Evolutionary conservation across 2,888 invertebrate species (phyloP).

Genomic region (Emesis furor): DNA sequence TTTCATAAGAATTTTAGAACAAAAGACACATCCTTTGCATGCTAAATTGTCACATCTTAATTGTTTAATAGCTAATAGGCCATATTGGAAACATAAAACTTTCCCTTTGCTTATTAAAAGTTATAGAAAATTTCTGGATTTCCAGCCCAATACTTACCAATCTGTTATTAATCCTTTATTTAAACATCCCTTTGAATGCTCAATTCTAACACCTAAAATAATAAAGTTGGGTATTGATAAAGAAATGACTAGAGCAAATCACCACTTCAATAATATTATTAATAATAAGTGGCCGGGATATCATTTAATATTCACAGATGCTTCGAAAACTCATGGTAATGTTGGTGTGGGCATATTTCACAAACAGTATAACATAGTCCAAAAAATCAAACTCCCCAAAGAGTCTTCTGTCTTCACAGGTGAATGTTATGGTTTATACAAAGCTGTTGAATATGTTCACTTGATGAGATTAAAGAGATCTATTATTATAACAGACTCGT

Average conservation of each 20-base stretch:
- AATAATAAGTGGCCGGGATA: not conserved
- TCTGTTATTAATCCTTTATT: not conserved
- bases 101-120: not conserved
- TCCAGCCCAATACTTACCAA: not conserved
- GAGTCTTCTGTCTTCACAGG: not conserved
- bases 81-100: slow-evolving; percentile 1
- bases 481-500: slow-evolving; percentile 1
- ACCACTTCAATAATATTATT: not conserved
- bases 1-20: not conserved
- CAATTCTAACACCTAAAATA: not conserved
- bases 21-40: not conserved
- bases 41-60: not conserved
- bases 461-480: not conserved
- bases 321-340: too few species aligned
- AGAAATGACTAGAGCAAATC: not conserved
- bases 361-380: not conserved
- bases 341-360: slow-evolving; percentile 5
- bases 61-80: not conserved
- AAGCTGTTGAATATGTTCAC: not conserved
- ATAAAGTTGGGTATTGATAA: not conserved
- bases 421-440: not conserved
- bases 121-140: too few species aligned
- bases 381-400: not conserved
- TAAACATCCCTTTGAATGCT: not conserved
- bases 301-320: not conserved